Conservation (phyloP, 2,888 invertebrate genomes). For the Cephus spinipes region DNA sequence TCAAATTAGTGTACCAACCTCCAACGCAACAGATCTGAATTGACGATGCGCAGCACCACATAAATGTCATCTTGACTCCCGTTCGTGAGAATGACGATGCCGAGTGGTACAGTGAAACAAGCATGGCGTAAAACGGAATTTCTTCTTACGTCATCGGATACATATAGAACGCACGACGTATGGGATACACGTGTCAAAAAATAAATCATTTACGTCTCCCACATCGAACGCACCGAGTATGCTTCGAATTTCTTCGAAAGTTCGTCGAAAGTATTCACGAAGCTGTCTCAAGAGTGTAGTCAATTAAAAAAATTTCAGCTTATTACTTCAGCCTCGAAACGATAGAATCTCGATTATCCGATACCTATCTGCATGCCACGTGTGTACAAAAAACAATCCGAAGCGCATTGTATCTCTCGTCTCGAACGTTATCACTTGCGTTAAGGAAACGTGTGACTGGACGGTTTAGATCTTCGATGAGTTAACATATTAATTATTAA, state of each 20-base stretch:
- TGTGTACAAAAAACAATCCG: neutral
- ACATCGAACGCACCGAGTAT: neutral
- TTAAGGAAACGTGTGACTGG: neutral
- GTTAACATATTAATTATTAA: too few relatives aligned
- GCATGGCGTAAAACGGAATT: neutral
- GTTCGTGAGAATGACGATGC: neutral
- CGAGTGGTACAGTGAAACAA: neutral
- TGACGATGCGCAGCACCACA: neutral
- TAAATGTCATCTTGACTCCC: neutral
- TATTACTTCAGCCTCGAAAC: neutral
- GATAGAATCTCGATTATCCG: neutral
- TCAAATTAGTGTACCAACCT: neutral
- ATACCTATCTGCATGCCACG: neutral
- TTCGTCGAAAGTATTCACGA: neutral
- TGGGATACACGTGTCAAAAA: neutral
- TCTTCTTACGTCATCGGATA: neutral
- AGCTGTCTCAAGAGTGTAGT: neutral
- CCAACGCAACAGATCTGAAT: neutral
- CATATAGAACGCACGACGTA: neutral
- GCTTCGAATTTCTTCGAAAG: neutral
- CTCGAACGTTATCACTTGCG: neutral
- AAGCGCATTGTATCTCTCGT: neutral
- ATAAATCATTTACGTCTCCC: neutral
- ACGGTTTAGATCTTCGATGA: neutral
- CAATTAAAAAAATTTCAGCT: neutral